Conservation (phyloP, 2,797 vertebrate species). For the Sebastes hubbsi region DNA sequence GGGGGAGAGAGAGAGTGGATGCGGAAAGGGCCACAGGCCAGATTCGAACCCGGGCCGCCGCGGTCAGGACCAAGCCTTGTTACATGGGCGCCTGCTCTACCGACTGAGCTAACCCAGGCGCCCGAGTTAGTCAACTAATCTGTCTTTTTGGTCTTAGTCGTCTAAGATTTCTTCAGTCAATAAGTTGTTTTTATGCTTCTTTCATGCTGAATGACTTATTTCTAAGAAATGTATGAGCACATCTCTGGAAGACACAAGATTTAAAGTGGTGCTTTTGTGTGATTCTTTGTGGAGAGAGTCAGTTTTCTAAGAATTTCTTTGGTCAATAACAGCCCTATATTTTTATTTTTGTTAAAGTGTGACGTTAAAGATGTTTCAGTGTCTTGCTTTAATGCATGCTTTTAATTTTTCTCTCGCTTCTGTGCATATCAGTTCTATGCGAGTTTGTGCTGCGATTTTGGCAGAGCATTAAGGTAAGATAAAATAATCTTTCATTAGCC, state of each 20-base stretch:
- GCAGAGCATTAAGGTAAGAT: background rate
- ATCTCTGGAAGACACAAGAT: background rate
- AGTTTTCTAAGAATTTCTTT: no score
- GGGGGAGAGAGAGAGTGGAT: no score
- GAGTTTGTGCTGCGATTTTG: background rate
- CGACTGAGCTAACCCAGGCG: no score
- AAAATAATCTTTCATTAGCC: no score
- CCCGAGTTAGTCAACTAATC: no score
- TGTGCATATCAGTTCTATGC: background rate
- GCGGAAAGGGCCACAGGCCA: no score
- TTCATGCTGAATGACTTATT: background rate
- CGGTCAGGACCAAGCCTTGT: no score
- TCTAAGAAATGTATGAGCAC: background rate
- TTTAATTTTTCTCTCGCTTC: background rate
- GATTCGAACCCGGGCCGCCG: no score
- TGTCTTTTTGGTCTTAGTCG: background rate
- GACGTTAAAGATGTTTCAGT: background rate
- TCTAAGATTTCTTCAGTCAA: background rate
- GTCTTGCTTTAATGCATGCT: background rate
- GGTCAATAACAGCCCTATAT: no score
- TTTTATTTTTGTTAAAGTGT: background rate
- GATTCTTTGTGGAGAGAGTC: no score
- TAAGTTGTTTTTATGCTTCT: background rate
- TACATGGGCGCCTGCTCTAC: no score
- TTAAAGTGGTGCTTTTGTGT: background rate